Conservation (phyloP, 2,888 invertebrate species). For the Celastrina argiolus region DNA sequence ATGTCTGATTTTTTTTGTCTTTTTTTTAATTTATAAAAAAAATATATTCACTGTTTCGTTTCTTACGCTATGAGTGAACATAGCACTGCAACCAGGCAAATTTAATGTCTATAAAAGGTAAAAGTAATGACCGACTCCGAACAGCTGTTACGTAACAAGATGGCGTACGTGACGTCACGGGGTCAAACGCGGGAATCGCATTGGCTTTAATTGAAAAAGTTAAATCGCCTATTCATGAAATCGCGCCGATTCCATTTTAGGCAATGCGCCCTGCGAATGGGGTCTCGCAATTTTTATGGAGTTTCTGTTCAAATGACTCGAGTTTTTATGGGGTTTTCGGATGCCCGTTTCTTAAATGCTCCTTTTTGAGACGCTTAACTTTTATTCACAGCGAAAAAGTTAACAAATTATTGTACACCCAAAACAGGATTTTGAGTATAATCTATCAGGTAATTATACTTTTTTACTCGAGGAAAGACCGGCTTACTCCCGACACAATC, state of each 20-base stretch:
- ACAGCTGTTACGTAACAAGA: slow-evolving; percentile 14
- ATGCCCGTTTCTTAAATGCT: slow-evolving; percentile 24
- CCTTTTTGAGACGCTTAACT: slow-evolving; percentile 24
- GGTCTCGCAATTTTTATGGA: slow-evolving; percentile 34
- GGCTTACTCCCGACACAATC: too few species aligned
- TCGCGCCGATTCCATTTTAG: slow-evolving; percentile 46
- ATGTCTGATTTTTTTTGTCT: too few species aligned
- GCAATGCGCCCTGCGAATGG: slow-evolving; percentile 33
- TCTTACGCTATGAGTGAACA: too few species aligned
- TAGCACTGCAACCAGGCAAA: too few species aligned
- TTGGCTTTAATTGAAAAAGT: slow-evolving; percentile 47
- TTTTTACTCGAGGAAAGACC: too few species aligned
- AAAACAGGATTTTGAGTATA: background rate
- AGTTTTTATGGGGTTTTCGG: slow-evolving; percentile 33
- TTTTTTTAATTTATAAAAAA: too few species aligned
- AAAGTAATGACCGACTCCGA: background rate
- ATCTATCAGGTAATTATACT: too few species aligned
- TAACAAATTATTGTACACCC: background rate
- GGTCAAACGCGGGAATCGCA: slow-evolving; percentile 39
- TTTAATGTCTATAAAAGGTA: background rate
- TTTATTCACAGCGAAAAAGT: slow-evolving; percentile 15
- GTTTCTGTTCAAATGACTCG: slow-evolving; percentile 34
- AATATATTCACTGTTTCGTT: too few species aligned
- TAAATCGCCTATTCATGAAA: slow-evolving; percentile 63
- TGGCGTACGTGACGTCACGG: slow-evolving; percentile 33